Percentiles rank a stretch among this genome's conserved stretches.
These are phyloP conservation scores for Aphelenchoides besseyi DNA, from an alignment of 1,140 invertebrate genomes.

Conservation along the genomic window DNA sequence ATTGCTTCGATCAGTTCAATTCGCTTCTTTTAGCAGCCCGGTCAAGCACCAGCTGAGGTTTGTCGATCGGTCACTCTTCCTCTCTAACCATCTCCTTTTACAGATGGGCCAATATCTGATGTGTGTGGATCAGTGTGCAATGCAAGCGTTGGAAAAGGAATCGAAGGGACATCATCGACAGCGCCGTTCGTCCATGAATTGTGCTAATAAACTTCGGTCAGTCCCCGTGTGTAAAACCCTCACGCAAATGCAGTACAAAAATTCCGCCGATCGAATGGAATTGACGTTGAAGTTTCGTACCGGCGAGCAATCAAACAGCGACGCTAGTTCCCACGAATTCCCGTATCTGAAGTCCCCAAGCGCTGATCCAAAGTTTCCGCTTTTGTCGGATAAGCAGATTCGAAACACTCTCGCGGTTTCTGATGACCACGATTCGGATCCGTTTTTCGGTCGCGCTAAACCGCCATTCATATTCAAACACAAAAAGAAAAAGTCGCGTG, in stretches of 20 bases:
- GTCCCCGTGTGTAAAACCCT: constrained; percentile 20
- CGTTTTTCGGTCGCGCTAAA: constrained; percentile 4
- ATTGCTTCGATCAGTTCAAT: constrained; percentile 18
- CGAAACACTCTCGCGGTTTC: no score
- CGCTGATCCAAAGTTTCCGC: neutral
- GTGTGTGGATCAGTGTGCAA: constrained; percentile 59
- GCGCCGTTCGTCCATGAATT: constrained; percentile 46
- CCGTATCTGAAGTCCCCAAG: constrained; percentile 8
- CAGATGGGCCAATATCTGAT: constrained; percentile 49
- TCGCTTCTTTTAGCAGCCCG: constrained; percentile 33
- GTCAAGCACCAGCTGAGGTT: constrained; percentile 39
- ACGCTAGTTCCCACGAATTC: neutral
- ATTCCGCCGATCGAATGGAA: neutral
- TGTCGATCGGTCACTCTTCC: neutral
- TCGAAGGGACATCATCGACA: constrained; percentile 24
- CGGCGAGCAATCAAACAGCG: neutral
- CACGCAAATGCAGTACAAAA: constrained; percentile 22
- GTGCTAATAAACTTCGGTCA: constrained; percentile 59
- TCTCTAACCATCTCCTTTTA: constrained; percentile 18
- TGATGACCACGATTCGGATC: no score
- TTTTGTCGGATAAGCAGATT: neutral
- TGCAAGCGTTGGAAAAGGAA: constrained; percentile 48
- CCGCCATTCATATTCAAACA: neutral
- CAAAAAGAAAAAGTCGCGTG: neutral
- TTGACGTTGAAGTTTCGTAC: constrained; percentile 16